phyloP scores from a whole-genome alignment of 2,888 invertebrate genomes.

The Ferdinandea cuprea region DNA sequence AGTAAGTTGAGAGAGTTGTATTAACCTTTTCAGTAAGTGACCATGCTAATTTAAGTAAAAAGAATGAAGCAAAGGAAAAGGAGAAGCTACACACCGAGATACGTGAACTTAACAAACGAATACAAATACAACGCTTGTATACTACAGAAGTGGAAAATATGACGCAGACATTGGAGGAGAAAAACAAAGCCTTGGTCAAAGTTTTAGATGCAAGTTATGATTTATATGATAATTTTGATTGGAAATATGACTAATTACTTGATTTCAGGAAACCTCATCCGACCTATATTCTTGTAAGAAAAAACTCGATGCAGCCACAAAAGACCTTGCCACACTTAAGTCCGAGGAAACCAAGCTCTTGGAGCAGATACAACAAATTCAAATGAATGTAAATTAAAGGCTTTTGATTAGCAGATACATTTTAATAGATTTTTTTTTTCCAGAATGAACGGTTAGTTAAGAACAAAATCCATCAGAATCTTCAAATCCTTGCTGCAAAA shows the following conservation, averaged over 20 bases:
- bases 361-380: slow-evolving; percentile 79
- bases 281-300: slow-evolving; percentile 81
- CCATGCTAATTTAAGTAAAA: slow-evolving; percentile 73
- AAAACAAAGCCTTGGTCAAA: slow-evolving; percentile 81
- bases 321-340: slow-evolving; percentile 78
- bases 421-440: not conserved
- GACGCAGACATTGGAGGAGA: slow-evolving; percentile 80
- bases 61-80: slow-evolving; percentile 81
- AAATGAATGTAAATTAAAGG: slow-evolving; percentile 68
- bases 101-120: slow-evolving; percentile 80
- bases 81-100: slow-evolving; percentile 81
- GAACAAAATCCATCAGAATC: slow-evolving; percentile 81
- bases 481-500: slow-evolving; percentile 81
- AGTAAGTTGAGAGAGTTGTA: slow-evolving; percentile 70
- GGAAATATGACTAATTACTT: not conserved
- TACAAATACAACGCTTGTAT: slow-evolving; percentile 81
- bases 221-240: not conserved
- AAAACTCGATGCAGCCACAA: slow-evolving; percentile 79
- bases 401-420: not conserved
- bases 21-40: not conserved
- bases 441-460: slow-evolving; percentile 79
- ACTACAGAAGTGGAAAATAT: slow-evolving; percentile 81
- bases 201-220: slow-evolving; percentile 79
- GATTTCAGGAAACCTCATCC: slow-evolving; percentile 80
- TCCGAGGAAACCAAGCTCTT: slow-evolving; percentile 78